Conservation (phyloP, 2,888 invertebrate genomes). For the Caenorhabditis wallacei region DNA sequence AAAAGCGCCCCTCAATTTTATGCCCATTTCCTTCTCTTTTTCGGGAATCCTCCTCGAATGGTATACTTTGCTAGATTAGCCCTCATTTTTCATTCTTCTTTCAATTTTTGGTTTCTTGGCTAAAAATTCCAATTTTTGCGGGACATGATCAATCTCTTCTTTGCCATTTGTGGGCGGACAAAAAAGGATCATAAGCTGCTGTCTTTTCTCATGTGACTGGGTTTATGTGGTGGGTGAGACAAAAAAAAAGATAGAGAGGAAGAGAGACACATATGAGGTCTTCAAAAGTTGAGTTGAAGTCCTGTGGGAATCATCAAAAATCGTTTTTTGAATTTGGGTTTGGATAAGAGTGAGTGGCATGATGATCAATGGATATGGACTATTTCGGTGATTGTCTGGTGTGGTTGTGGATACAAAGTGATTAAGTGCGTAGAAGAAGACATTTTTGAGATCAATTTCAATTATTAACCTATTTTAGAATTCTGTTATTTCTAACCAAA, state of each 20-base stretch:
- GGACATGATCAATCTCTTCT: conserved; percentile 10
- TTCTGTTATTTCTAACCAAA: no score
- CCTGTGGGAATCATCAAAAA: conserved; percentile 46
- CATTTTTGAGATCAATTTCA: no score
- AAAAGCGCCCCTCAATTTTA: conserved; percentile 12
- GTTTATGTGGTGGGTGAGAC: conserved; percentile 34
- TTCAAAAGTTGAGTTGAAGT: conserved; percentile 42
- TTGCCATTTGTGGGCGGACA: conserved; percentile 2
- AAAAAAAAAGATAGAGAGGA: conserved; percentile 10
- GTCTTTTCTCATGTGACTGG: conserved; percentile 39
- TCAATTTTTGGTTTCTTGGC: neutral
- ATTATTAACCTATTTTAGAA: no score
- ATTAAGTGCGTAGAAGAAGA: no score
- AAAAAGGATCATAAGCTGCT: conserved; percentile 39
- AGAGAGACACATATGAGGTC: conserved; percentile 31
- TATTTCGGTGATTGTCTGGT: neutral
- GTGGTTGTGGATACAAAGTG: no score
- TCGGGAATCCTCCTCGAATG: neutral
- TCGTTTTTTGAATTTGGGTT: conserved; percentile 22
- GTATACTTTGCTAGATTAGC: conserved; percentile 34
- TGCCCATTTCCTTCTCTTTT: conserved; percentile 19
- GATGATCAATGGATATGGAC: conserved; percentile 22
- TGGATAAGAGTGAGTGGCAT: conserved; percentile 12
- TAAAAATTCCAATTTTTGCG: conserved; percentile 9
- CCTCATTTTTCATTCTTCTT: conserved; percentile 2